These are phyloP conservation scores for Petrocephalus schoutedeni DNA, from an alignment of 2,797 vertebrate species.

Conservation along the genomic window DNA sequence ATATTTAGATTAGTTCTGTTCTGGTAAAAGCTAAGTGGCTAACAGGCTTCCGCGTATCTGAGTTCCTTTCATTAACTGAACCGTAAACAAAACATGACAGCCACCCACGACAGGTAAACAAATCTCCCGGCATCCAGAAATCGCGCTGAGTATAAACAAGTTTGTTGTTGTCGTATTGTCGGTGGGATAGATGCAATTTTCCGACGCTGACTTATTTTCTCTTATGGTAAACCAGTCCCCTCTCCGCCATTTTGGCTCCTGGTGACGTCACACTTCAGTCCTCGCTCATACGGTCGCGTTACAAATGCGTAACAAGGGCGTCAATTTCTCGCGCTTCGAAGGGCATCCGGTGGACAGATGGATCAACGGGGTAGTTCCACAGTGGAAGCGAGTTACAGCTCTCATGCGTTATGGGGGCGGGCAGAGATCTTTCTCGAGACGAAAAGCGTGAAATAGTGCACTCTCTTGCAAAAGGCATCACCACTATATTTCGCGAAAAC, in stretches of 20 bases:
- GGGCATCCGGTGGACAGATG: background rate
- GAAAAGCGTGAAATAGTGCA: background rate
- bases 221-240: conserved; percentile 27
- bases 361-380: background rate
- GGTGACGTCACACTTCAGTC: background rate
- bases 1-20: background rate
- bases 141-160: background rate
- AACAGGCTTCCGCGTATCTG: conserved; percentile 15
- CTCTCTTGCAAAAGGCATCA: background rate
- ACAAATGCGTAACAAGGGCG: conserved; percentile 30
- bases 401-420: background rate
- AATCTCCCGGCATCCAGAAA: conserved; percentile 6
- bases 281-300: conserved; percentile 29
- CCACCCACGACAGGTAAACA: conserved; percentile 18
- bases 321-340: background rate
- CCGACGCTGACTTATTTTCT: background rate
- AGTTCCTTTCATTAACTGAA: background rate
- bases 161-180: background rate
- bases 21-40: background rate
- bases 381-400: background rate
- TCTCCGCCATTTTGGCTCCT: conserved; percentile 52
- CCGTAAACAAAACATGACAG: background rate
- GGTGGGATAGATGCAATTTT: background rate
- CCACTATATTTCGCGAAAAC: background rate
- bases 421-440: background rate